These are phyloP conservation scores for Amorpha juglandis DNA, from an alignment of 2,888 invertebrate species.

Conservation along the genomic window DNA sequence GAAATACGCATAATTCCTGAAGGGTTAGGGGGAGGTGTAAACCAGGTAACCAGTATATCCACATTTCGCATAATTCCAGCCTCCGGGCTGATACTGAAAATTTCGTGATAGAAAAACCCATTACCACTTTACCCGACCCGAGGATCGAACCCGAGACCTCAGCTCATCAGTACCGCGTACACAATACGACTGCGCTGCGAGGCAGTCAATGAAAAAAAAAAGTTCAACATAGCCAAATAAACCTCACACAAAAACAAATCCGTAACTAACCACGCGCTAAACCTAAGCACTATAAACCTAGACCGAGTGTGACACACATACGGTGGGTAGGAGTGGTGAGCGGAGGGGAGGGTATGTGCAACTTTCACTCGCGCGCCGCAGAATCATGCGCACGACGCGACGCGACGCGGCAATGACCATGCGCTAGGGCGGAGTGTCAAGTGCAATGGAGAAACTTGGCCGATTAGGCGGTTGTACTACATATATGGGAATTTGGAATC, in stretches of 20 bases:
- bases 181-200: no score
- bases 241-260: neutral
- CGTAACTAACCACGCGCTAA: neutral
- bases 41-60: no score
- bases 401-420: slow-evolving; percentile 66
- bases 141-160: no score
- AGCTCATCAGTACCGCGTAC: no score
- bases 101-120: no score
- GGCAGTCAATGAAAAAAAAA: neutral
- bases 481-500: no score
- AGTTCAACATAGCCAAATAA: neutral
- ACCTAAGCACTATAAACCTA: slow-evolving; percentile 23
- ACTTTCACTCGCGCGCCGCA: slow-evolving; percentile 72
- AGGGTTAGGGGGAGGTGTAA: no score
- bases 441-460: slow-evolving; percentile 46
- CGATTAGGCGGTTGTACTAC: slow-evolving; percentile 15
- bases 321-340: slow-evolving; percentile 35
- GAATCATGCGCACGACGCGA: slow-evolving; percentile 48
- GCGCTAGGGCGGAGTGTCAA: slow-evolving; percentile 63
- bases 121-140: no score
- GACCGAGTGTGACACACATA: slow-evolving; percentile 49
- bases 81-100: no score
- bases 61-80: no score
- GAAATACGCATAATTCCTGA: no score
- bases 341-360: slow-evolving; percentile 43